phyloP scores from a whole-genome alignment of 2,797 vertebrate genomes.

The Bradypodion pumilum region DNA sequence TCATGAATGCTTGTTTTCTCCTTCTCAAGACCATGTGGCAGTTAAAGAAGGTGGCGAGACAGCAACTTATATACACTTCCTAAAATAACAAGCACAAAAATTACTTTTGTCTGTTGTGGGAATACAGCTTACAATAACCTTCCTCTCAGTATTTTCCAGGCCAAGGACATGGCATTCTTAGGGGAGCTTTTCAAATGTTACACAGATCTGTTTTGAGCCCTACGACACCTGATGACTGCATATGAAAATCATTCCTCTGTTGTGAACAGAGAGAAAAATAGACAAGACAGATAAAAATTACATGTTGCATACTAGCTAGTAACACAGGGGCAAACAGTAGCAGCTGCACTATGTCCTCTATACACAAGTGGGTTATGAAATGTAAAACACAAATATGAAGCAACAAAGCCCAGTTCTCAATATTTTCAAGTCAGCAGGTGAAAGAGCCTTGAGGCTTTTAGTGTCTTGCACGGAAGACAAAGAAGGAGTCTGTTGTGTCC shows the following conservation, averaged over 20 bases:
- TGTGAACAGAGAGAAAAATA: conserved; percentile 4
- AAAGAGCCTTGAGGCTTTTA: not conserved
- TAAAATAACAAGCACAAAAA: conserved; percentile 72
- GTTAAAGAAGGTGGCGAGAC: conserved; percentile 25
- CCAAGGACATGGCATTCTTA: conserved; percentile 64
- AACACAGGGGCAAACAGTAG: conserved; percentile 31
- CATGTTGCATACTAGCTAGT: conserved; percentile 42
- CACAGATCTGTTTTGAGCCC: conserved; percentile 40
- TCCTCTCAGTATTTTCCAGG: conserved; percentile 68
- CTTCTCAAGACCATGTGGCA: conserved; percentile 59
- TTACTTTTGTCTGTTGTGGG: conserved; percentile 69
- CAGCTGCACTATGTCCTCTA: conserved; percentile 60
- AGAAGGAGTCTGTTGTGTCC: too few species aligned
- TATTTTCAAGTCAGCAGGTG: not conserved
- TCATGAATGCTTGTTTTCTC: conserved; percentile 52
- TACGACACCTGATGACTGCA: conserved; percentile 45
- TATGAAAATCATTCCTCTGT: conserved; percentile 47
- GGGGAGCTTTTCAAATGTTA: conserved; percentile 66
- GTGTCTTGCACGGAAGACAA: too few species aligned
- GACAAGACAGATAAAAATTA: conserved; percentile 22
- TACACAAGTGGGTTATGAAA: conserved; percentile 52
- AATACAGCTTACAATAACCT: conserved; percentile 68
- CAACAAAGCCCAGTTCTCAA: not conserved
- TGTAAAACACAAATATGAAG: conserved; percentile 48
- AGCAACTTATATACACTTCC: conserved; percentile 69